These are phyloP conservation scores for Nesidiocoris tenuis DNA, from an alignment of 2,888 invertebrate species.

Conservation along the genomic window DNA sequence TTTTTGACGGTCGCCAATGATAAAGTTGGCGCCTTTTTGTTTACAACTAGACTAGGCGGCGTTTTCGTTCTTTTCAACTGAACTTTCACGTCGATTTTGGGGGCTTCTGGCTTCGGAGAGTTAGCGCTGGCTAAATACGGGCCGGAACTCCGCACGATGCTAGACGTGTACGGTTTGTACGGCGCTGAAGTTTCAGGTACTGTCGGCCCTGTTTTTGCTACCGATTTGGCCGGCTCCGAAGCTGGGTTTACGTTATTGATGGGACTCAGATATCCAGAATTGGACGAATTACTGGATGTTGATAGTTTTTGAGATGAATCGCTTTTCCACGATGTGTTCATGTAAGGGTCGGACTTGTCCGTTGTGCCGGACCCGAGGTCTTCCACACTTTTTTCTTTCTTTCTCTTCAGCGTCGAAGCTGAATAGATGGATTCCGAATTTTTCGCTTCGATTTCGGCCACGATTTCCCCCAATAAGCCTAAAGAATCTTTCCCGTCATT, in stretches of 20 bases:
- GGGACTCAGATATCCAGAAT: constrained; percentile 57
- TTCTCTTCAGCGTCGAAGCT: constrained; percentile 68
- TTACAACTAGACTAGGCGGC: constrained; percentile 55
- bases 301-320: constrained; percentile 41
- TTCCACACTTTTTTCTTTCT: constrained; percentile 58
- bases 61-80: constrained; percentile 52
- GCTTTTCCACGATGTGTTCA: constrained; percentile 52
- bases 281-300: constrained; percentile 52
- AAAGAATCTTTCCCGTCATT: constrained; percentile 54
- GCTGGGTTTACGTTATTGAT: constrained; percentile 59
- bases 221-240: constrained; percentile 9
- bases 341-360: constrained; percentile 51
- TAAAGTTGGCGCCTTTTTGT: constrained; percentile 38
- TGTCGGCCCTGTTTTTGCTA: constrained; percentile 24
- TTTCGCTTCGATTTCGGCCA: constrained; percentile 80
- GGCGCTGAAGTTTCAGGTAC: constrained; percentile 49
- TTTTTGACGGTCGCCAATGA: constrained; percentile 36
- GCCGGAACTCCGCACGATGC: constrained; percentile 36
- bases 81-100: constrained; percentile 16
- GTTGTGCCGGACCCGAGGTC: constrained; percentile 42
- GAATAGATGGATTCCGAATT: constrained; percentile 87
- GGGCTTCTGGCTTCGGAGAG: constrained; percentile 43
- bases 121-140: constrained; percentile 47
- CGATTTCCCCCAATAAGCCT: constrained; percentile 81
- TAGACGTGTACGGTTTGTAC: constrained; percentile 40